These are phyloP conservation scores for Sthenelais limicola DNA, from an alignment of 2,888 invertebrate species.

Conservation along the genomic window DNA sequence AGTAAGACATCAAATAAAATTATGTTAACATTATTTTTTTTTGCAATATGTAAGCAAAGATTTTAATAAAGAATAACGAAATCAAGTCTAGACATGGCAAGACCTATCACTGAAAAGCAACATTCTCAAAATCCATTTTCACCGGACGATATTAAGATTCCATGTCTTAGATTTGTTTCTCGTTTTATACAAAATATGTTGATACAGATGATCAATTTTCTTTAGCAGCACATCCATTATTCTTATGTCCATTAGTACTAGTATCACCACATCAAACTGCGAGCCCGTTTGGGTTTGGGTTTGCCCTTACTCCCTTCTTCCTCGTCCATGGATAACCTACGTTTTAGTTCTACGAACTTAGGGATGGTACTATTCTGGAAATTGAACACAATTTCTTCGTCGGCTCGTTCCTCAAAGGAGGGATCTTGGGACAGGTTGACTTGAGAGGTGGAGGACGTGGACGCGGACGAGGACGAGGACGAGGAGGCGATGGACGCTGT, in stretches of 20 bases:
- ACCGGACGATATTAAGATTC: too few relatives aligned
- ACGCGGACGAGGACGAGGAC: neutral
- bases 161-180: too few relatives aligned
- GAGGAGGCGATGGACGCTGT: neutral
- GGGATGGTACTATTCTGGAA: constrained; percentile 47
- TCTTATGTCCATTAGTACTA: neutral
- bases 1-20: too few relatives aligned
- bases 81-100: too few relatives aligned
- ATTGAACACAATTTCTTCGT: constrained; percentile 46
- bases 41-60: too few relatives aligned
- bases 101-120: too few relatives aligned
- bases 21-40: too few relatives aligned
- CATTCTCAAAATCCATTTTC: too few relatives aligned
- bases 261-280: constrained; percentile 17
- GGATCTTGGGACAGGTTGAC: neutral
- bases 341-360: constrained; percentile 47
- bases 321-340: constrained; percentile 38
- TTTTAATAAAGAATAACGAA: too few relatives aligned
- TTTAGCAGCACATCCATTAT: too few relatives aligned
- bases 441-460: neutral
- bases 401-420: constrained; percentile 38
- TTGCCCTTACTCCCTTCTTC: neutral
- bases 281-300: neutral
- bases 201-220: too few relatives aligned
- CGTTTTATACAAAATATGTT: too few relatives aligned